Percentiles rank a stretch among this genome's conserved stretches.
phyloP scores from a whole-genome alignment of 2,113 vertebrate species.

The Anolis carolinensis region DNA sequence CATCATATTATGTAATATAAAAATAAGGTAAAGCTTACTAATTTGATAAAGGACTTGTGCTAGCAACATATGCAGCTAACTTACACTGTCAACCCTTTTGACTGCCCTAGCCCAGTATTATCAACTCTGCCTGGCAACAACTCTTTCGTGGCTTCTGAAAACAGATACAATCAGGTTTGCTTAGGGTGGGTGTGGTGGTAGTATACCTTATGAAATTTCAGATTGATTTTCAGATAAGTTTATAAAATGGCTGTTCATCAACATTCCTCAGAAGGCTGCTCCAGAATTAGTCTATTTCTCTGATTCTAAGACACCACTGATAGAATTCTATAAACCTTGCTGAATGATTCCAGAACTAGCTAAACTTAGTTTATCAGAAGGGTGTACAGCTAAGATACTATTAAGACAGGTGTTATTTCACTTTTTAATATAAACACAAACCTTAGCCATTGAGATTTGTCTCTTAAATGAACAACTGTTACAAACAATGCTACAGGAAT shows the following conservation, averaged over 20 bases:
- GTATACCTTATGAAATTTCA: neutral
- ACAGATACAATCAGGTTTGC: neutral
- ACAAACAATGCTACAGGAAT: neutral
- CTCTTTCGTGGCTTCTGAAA: neutral
- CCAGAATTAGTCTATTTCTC: too few species aligned
- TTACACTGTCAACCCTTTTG: too few species aligned
- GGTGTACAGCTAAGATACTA: neutral
- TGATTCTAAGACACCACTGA: too few species aligned
- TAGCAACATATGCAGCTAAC: too few species aligned
- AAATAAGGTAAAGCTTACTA: neutral
- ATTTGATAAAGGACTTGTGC: neutral
- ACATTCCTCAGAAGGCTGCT: neutral
- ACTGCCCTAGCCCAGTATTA: too few species aligned
- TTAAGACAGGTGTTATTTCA: neutral
- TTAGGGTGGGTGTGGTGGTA: neutral
- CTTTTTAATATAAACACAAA: neutral
- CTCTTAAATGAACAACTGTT: neutral
- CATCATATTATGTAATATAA: neutral
- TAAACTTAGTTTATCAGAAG: neutral
- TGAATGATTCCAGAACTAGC: neutral
- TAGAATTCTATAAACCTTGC: neutral
- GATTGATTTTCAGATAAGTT: neutral
- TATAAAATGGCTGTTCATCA: neutral
- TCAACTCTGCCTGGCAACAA: too few species aligned
- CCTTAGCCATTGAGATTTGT: neutral